Base-by-base conservation (phyloP, 2,888 invertebrate species). In the Chloroclystis v-ata region DNA sequence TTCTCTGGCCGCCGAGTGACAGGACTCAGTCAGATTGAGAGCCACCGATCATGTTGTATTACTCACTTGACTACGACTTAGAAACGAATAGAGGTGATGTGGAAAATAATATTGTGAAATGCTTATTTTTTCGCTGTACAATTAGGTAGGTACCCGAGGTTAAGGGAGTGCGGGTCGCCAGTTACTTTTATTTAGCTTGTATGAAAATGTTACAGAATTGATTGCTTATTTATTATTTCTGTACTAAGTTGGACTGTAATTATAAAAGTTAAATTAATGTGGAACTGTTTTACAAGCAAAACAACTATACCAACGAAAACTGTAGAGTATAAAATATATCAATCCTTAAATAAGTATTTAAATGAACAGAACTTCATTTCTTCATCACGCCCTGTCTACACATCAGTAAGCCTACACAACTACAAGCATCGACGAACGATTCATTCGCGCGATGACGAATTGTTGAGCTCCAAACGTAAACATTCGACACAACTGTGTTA, bases 401-500 rank as follows among this genome's bases (percentile, higher is more conserved):
- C 5, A 13, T 14, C 43, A 28, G 16, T 49, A 10, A 11, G 29
- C 48, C 39, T 51, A 54, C 47, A 47, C 43, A 25, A n/a, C n/a
- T n/a, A 46, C 57, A 56, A 51, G 56, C 53, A 38, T 74, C 68
- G 82, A 61, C 68, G 84, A 85, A 52, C 43, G 84, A 85, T 84
- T 85, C 79, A 85, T 84, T 78, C 70, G 58, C 61, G 65, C 72
- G 81, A 84, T 85, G 84, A 85, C 75, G 82, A 85, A 85, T 83
- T 79, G 78, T 76, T 70, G 64, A 56, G 49, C 43, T 73, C 66
- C 65, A 64, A 50, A 53, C 52, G 66, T 74, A 77, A 77, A 76
- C 74, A 75, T 50, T 67, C 57, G 50, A 59, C 51, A 60, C 67
- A 69, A 69, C 69, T 72, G 68, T 60, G 56, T 54, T 40, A 45